These are phyloP conservation scores for Caerostris darwini DNA, from an alignment of 1,140 invertebrate genomes.

Conservation along the genomic window DNA sequence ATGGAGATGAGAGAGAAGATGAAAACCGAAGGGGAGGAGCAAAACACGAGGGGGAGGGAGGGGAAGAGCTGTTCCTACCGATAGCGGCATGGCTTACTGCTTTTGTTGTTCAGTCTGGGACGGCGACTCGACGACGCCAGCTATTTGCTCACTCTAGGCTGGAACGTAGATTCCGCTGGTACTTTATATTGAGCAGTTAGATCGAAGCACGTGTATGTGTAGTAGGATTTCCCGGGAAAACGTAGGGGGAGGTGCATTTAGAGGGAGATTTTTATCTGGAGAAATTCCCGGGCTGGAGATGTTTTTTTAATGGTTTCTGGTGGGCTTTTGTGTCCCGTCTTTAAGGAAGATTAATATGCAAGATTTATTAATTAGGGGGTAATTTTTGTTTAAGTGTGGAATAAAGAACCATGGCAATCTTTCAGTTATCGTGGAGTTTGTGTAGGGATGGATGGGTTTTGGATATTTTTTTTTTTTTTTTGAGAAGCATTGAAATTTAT, in stretches of 20 bases:
- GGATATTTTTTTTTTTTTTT: too few species aligned
- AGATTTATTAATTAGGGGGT: too few species aligned
- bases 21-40: slow-evolving; percentile 3
- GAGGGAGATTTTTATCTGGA: slow-evolving; percentile 56
- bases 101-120: slow-evolving; percentile 68
- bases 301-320: not conserved
- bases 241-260: slow-evolving; percentile 49
- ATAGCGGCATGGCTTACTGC: slow-evolving; percentile 61
- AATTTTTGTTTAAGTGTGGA: too few species aligned
- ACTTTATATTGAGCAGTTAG: slow-evolving; percentile 57
- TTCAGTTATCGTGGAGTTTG: too few species aligned
- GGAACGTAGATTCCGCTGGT: slow-evolving; percentile 25
- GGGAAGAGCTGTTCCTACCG: slow-evolving; percentile 23
- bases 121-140: slow-evolving; percentile 55
- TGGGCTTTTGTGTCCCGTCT: too few species aligned
- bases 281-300: slow-evolving; percentile 40
- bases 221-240: not conserved
- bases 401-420: too few species aligned
- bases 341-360: too few species aligned
- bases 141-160: slow-evolving; percentile 48
- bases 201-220: slow-evolving; percentile 55
- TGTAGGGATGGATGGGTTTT: too few species aligned
- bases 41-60: not conserved
- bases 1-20: slow-evolving; percentile 22
- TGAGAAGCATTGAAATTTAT: too few species aligned